These are phyloP conservation scores for Enteromius treurensis DNA, from an alignment of 2,797 vertebrate species.

Conservation along the genomic window DNA sequence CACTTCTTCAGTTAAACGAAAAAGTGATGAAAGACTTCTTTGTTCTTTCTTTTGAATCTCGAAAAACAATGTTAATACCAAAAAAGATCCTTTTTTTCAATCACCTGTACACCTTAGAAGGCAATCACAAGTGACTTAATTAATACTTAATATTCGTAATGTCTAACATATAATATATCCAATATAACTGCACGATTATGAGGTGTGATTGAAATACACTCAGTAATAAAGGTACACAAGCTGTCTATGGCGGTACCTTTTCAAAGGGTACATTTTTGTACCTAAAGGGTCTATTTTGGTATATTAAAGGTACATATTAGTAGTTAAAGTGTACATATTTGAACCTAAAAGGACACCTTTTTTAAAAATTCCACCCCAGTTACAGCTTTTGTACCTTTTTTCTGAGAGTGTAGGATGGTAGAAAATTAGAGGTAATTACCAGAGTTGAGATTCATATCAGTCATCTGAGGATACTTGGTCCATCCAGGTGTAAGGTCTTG, in stretches of 20 bases:
- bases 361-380: too few species aligned
- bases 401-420: neutral
- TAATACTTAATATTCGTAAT: neutral
- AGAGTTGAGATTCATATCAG: slow-evolving; percentile 71
- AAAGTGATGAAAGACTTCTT: slow-evolving; percentile 36
- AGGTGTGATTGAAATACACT: neutral
- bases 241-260: too few species aligned
- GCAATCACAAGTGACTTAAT: slow-evolving; percentile 1
- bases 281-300: too few species aligned
- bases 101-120: slow-evolving; percentile 46
- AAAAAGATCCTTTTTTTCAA: slow-evolving; percentile 83
- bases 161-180: neutral
- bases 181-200: neutral
- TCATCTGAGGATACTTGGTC: slow-evolving; percentile 71
- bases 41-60: slow-evolving; percentile 13
- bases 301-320: too few species aligned
- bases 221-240: too few species aligned
- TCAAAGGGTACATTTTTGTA: too few species aligned
- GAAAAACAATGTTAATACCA: slow-evolving; percentile 73
- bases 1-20: slow-evolving; percentile 39
- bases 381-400: too few species aligned
- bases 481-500: slow-evolving; percentile 75
- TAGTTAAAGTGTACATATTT: too few species aligned
- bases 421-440: slow-evolving; percentile 66
- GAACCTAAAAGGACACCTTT: too few species aligned